Percentiles rank a stretch among this genome's conserved stretches.
These are phyloP conservation scores for Morpho deidamia DNA, from an alignment of 2,888 invertebrate genomes.

Conservation along the genomic window DNA sequence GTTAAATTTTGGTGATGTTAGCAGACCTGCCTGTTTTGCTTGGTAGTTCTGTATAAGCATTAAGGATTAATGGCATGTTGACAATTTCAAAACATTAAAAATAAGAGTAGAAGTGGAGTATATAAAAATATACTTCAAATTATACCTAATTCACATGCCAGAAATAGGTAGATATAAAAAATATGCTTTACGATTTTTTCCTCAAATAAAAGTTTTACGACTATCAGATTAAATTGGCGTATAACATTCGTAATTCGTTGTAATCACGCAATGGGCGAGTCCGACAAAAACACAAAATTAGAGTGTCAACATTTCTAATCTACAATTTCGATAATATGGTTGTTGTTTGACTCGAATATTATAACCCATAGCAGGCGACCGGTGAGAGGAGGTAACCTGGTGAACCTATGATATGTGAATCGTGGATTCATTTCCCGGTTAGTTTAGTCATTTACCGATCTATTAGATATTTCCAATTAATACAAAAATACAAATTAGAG, in stretches of 20 bases:
- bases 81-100: too few species aligned
- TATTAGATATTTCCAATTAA: too few species aligned
- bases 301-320: neutral
- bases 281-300: neutral
- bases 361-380: too few species aligned
- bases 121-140: neutral
- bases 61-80: too few species aligned
- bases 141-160: neutral
- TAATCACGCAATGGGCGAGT: conserved; percentile 10
- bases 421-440: too few species aligned
- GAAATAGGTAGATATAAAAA: neutral
- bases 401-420: too few species aligned
- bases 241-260: conserved; percentile 8
- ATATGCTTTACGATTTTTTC: conserved; percentile 1
- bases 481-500: too few species aligned
- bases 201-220: conserved; percentile 12
- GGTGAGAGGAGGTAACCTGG: too few species aligned
- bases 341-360: neutral
- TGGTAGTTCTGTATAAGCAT: too few species aligned
- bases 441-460: too few species aligned
- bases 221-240: conserved; percentile 5
- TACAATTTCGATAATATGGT: neutral
- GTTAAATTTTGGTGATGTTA: too few species aligned
- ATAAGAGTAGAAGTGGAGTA: neutral
- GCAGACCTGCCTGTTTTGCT: too few species aligned